Evolutionary conservation across 2,797 vertebrate genomes (phyloP).

Genomic region (Gallinago solitaria): DNA sequence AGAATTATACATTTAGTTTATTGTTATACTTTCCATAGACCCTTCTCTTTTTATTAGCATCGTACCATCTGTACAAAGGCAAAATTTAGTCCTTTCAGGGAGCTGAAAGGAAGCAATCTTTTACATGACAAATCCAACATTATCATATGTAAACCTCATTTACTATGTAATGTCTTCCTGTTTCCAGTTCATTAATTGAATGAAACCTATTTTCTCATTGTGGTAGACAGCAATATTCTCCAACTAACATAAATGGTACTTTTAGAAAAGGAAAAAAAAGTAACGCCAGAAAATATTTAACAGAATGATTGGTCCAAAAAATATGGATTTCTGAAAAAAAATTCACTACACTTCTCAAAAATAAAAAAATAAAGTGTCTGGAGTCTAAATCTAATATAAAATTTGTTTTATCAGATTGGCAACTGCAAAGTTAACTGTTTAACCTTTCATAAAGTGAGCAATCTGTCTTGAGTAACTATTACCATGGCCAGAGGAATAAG

Average conservation of each 20-base stretch:
- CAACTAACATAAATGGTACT: constrained; percentile 46
- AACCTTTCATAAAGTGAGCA: neutral
- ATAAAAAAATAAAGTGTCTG: neutral
- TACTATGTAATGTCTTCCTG: constrained; percentile 74
- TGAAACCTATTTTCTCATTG: constrained; percentile 76
- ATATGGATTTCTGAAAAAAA: neutral
- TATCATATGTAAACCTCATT: constrained; percentile 81
- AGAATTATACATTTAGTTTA: constrained; percentile 75
- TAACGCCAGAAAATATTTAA: constrained; percentile 30
- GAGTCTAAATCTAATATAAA: neutral
- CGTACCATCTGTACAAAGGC: constrained; percentile 69
- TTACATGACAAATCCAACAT: constrained; percentile 78
- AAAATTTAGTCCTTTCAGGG: constrained; percentile 75
- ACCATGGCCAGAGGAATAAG: accelerated
- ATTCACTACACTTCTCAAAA: neutral
- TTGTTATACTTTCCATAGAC: constrained; percentile 64
- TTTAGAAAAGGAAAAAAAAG: neutral
- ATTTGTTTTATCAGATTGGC: neutral
- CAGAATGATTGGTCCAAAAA: neutral
- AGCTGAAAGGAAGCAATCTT: constrained; percentile 74
- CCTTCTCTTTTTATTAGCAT: constrained; percentile 74
- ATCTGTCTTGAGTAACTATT: neutral
- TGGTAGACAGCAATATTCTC: constrained; percentile 59
- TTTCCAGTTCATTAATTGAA: constrained; percentile 81
- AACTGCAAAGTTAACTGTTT: neutral